phyloP scores from a whole-genome alignment of 2,888 invertebrate genomes.

The Agonopterix heracliana region DNA sequence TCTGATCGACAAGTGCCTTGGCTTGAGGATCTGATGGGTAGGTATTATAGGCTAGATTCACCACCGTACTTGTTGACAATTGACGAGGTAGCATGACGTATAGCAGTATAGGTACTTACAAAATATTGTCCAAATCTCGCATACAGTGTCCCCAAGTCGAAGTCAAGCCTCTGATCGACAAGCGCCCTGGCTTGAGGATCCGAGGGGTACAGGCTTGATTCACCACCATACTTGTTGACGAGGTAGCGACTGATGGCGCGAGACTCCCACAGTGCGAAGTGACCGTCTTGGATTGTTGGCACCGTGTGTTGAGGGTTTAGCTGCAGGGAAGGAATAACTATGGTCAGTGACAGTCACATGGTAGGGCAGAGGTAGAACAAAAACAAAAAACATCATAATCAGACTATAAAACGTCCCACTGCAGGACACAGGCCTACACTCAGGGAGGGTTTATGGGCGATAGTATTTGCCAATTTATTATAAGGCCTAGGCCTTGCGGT shows the following conservation, averaged over 20 bases:
- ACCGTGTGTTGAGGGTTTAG: slow-evolving; percentile 88
- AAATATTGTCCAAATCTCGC: slow-evolving; percentile 78
- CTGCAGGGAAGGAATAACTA: slow-evolving; percentile 51
- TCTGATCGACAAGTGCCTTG: slow-evolving; percentile 84
- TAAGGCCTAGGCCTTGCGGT: too few species aligned
- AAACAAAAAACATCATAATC: too few species aligned
- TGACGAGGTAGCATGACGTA: slow-evolving; percentile 86
- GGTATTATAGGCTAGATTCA: slow-evolving; percentile 79
- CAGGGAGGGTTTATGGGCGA: too few species aligned
- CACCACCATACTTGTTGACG: slow-evolving; percentile 84
- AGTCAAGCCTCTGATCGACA: slow-evolving; percentile 85
- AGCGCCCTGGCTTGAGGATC: slow-evolving; percentile 82
- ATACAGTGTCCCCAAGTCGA: slow-evolving; percentile 76
- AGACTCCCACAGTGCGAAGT: slow-evolving; percentile 88
- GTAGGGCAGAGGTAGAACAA: too few species aligned
- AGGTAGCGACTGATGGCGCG: slow-evolving; percentile 86
- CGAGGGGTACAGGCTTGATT: slow-evolving; percentile 82
- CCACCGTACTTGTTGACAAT: slow-evolving; percentile 86
- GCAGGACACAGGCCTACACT: too few species aligned
- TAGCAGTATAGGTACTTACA: too few species aligned
- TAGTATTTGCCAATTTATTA: too few species aligned
- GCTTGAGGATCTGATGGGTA: slow-evolving; percentile 83
- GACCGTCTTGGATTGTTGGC: slow-evolving; percentile 88
- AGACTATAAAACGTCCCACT: too few species aligned
- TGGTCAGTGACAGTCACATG: neutral